phyloP scores from a whole-genome alignment of 2,888 invertebrate species.

The Troides oblongomaculatus region DNA sequence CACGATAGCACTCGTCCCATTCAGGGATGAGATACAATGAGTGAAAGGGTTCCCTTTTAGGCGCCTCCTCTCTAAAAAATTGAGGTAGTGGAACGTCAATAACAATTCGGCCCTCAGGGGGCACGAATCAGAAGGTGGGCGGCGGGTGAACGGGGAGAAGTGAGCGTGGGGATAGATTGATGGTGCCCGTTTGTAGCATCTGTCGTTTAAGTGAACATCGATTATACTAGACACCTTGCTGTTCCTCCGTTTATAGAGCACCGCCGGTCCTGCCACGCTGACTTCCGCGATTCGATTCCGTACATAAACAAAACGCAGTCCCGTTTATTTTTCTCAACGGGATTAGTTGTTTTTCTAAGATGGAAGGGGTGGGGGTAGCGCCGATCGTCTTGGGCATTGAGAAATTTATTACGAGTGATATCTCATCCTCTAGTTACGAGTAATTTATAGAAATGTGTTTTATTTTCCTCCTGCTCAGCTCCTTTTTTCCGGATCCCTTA shows the following conservation, averaged over 20 bases:
- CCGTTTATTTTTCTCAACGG: conserved; percentile 51
- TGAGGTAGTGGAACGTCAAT: conserved; percentile 79
- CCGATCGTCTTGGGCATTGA: conserved; percentile 39
- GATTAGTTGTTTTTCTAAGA: conserved; percentile 45
- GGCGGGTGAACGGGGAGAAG: conserved; percentile 23
- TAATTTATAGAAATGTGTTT: too few relatives aligned
- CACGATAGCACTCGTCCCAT: conserved; percentile 61
- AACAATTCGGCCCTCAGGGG: conserved; percentile 66
- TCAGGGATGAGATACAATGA: conserved; percentile 73
- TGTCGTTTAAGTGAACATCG: conserved; percentile 78
- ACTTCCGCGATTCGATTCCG: conserved; percentile 63
- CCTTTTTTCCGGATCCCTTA: too few relatives aligned
- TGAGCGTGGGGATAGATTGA: conserved; percentile 64
- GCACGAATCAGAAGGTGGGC: conserved; percentile 39
- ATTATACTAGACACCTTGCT: conserved; percentile 72
- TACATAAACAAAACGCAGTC: conserved; percentile 69
- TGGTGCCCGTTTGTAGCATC: conserved; percentile 78
- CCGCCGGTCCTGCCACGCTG: conserved; percentile 66
- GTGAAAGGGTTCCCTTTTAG: conserved; percentile 75
- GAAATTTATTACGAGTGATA: conserved; percentile 40
- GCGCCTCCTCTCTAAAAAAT: conserved; percentile 74
- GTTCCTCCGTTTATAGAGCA: conserved; percentile 72
- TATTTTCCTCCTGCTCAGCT: too few relatives aligned
- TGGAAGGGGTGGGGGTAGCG: conserved; percentile 38
- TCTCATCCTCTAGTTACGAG: conserved; percentile 38